phyloP scores from a whole-genome alignment of 1,140 invertebrate genomes.

The Zaprionus kolodkinae region DNA sequence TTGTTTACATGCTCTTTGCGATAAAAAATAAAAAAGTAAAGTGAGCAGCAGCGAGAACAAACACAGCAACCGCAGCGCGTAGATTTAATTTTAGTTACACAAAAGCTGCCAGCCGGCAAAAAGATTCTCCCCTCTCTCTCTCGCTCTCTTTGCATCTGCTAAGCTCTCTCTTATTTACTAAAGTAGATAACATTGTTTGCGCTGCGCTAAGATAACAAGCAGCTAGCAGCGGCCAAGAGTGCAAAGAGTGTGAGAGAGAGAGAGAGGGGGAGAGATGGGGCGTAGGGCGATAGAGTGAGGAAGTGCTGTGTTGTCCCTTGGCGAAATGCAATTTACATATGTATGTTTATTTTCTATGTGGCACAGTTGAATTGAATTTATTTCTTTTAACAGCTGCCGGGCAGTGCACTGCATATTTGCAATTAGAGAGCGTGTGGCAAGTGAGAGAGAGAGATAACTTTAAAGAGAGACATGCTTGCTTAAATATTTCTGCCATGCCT shows the following conservation, averaged over 20 bases:
- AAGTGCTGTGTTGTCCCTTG: background rate
- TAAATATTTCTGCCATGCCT: background rate
- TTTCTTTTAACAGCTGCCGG: conserved; percentile 4
- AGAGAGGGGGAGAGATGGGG: background rate
- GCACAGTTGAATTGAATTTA: background rate
- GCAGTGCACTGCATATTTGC: background rate
- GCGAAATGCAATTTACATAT: conserved; percentile 23
- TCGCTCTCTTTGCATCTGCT: background rate
- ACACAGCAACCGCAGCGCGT: background rate
- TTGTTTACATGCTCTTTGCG: conserved; percentile 46
- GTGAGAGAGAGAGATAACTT: background rate
- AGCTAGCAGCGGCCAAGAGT: background rate
- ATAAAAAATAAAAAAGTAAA: conserved; percentile 14
- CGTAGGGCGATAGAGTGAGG: background rate
- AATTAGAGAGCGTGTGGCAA: too few species aligned
- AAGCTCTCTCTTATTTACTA: conserved; percentile 26
- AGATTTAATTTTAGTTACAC: conserved; percentile 45
- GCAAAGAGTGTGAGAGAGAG: background rate
- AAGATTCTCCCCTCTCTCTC: conserved; percentile 1
- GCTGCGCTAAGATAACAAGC: conserved; percentile 34
- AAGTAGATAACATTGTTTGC: conserved; percentile 49
- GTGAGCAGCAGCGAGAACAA: conserved; percentile 10
- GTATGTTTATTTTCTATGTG: conserved; percentile 8
- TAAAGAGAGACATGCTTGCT: background rate
- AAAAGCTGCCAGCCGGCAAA: conserved; percentile 36